Conservation (phyloP, 2,797 vertebrate species). For the Somateria mollissima region DNA sequence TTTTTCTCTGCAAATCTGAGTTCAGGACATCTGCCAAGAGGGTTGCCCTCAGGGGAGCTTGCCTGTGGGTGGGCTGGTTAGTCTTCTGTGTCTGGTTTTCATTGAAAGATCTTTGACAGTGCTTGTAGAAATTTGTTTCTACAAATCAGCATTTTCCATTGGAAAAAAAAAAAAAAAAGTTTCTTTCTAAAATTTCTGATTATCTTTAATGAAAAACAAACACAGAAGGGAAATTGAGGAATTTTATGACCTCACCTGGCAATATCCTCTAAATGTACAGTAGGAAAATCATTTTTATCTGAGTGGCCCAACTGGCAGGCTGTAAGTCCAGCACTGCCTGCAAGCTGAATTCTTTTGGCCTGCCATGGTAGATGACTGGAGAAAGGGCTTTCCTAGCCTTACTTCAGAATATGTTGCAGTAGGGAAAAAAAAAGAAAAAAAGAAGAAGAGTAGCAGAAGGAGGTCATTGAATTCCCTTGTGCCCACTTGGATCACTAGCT, state of each 20-base stretch:
- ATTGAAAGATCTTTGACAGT: slow-evolving; percentile 34
- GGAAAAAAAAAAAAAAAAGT: background rate
- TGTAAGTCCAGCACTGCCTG: background rate
- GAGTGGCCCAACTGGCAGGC: background rate
- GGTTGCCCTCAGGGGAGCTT: background rate
- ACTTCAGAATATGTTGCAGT: background rate
- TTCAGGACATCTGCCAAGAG: slow-evolving; percentile 41
- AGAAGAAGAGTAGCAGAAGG: background rate
- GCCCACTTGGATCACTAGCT: background rate
- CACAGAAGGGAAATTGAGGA: background rate
- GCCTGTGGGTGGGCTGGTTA: slow-evolving; percentile 54
- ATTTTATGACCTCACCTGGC: background rate
- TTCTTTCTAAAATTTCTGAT: background rate
- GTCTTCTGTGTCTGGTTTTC: slow-evolving; percentile 41
- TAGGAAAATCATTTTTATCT: background rate
- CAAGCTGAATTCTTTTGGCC: background rate
- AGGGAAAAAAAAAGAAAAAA: too few species aligned
- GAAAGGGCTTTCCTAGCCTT: background rate
- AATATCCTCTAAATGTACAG: background rate
- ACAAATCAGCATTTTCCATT: background rate
- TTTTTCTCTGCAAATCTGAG: slow-evolving; percentile 28
- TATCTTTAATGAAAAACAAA: background rate
- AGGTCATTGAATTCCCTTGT: background rate
- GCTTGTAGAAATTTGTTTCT: slow-evolving; percentile 31
- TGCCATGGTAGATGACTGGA: background rate